phyloP scores from a whole-genome alignment of 1,140 invertebrate species.

The Physella acuta region DNA sequence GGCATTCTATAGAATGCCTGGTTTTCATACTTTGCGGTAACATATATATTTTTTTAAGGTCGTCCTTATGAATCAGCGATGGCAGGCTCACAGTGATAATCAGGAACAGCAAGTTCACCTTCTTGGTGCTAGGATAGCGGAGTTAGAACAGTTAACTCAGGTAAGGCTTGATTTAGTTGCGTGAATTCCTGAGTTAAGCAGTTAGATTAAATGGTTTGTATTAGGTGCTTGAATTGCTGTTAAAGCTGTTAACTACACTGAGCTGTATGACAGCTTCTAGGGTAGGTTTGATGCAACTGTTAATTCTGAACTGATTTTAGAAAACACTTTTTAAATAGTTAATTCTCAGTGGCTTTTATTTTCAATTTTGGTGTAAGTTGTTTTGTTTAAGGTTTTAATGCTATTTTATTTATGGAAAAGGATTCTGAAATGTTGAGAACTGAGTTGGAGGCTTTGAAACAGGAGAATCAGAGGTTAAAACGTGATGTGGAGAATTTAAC shows the following conservation, averaged over 20 bases:
- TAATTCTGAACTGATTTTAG: neutral
- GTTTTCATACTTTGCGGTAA: too few relatives aligned
- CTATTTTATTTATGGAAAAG: neutral
- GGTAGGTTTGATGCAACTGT: too few relatives aligned
- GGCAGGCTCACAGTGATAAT: conserved; percentile 47
- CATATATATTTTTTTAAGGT: too few relatives aligned
- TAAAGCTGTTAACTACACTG: too few relatives aligned
- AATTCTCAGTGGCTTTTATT: neutral
- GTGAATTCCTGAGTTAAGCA: too few relatives aligned
- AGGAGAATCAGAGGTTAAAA: conserved; percentile 3
- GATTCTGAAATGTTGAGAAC: neutral
- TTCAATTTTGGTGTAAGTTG: neutral
- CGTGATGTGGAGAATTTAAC: neutral
- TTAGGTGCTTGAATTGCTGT: too few relatives aligned
- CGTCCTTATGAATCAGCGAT: conserved; percentile 46
- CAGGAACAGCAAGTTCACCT: conserved; percentile 31
- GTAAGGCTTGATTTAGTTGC: too few relatives aligned
- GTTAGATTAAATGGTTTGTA: too few relatives aligned
- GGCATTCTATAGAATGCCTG: too few relatives aligned
- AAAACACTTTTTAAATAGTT: neutral
- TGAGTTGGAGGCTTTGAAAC: neutral
- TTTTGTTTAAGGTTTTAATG: neutral
- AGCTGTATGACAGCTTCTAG: too few relatives aligned
- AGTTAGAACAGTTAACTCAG: conserved; percentile 17
- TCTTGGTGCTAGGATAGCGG: conserved; percentile 18